These are phyloP conservation scores for Dermatemys mawii DNA, from an alignment of 2,113 vertebrate genomes.

Conservation along the genomic window DNA sequence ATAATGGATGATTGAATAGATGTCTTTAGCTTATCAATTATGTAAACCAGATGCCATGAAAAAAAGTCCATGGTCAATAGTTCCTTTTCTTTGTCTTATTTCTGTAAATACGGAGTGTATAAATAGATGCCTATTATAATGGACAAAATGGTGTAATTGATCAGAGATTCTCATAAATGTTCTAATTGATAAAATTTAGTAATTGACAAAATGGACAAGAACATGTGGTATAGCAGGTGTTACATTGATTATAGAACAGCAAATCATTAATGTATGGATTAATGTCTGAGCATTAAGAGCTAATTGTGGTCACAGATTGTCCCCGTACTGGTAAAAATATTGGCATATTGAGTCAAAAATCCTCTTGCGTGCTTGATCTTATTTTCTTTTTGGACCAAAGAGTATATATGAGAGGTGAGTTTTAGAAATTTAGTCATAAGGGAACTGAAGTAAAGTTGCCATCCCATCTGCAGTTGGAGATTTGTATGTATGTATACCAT, in stretches of 20 bases:
- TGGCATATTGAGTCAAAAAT: background rate
- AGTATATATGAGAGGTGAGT: background rate
- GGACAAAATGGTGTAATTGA: background rate
- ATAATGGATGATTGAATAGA: background rate
- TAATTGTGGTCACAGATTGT: background rate
- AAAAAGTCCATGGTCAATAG: background rate
- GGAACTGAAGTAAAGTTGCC: background rate
- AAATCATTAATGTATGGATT: background rate
- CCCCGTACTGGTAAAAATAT: background rate
- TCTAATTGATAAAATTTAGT: background rate
- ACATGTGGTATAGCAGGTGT: background rate
- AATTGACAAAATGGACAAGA: background rate
- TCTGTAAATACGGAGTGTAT: background rate
- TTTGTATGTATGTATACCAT: background rate
- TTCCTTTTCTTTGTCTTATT: background rate
- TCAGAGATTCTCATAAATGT: background rate
- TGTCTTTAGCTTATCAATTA: background rate
- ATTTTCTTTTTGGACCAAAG: background rate
- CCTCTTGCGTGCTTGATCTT: too few relatives aligned
- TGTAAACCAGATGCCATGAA: background rate
- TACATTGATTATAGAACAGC: background rate
- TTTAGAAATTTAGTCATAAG: background rate
- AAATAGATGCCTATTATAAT: background rate
- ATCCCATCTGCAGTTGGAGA: background rate
- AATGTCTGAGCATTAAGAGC: background rate